A percentile compares a stretch with the other conserved stretches of the same genome.
phyloP scores from a whole-genome alignment of 2,113 vertebrate genomes.

The Phylloscopus trochilus region DNA sequence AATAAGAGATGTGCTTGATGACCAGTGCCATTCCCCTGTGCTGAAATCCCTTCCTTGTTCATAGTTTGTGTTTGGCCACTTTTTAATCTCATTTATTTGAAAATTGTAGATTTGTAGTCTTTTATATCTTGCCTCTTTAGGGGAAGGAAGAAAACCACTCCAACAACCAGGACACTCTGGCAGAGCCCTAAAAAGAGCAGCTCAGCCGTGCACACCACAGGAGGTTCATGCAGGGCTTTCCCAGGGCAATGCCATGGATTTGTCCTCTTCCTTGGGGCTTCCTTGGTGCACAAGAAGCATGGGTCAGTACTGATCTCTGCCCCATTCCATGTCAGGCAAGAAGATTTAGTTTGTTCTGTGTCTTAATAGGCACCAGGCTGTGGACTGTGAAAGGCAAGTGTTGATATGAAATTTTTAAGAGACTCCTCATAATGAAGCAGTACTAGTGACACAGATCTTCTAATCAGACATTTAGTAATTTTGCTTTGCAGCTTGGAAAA shows the following conservation, averaged over 20 bases:
- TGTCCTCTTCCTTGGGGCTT: background rate
- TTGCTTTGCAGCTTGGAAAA: constrained; percentile 65
- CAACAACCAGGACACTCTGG: background rate
- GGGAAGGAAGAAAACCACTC: background rate
- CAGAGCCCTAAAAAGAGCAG: background rate
- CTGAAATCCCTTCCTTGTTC: background rate
- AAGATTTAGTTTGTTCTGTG: background rate
- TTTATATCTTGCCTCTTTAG: background rate
- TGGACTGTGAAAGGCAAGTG: constrained; percentile 46
- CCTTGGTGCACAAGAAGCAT: background rate
- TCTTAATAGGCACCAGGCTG: constrained; percentile 15
- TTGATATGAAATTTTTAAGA: constrained; percentile 63
- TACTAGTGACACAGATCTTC: constrained; percentile 58
- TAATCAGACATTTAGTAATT: constrained; percentile 71
- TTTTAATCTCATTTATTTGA: background rate
- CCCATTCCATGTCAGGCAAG: background rate
- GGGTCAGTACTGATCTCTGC: background rate
- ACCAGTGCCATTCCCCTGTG: background rate
- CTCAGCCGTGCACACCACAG: background rate
- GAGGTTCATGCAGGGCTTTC: background rate
- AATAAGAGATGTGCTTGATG: background rate
- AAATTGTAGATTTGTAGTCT: background rate
- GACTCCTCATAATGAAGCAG: constrained; percentile 58
- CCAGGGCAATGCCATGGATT: background rate
- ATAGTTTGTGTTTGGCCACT: background rate